phyloP scores from a whole-genome alignment of 2,113 vertebrate genomes.

The Cnemophilus loriae region DNA sequence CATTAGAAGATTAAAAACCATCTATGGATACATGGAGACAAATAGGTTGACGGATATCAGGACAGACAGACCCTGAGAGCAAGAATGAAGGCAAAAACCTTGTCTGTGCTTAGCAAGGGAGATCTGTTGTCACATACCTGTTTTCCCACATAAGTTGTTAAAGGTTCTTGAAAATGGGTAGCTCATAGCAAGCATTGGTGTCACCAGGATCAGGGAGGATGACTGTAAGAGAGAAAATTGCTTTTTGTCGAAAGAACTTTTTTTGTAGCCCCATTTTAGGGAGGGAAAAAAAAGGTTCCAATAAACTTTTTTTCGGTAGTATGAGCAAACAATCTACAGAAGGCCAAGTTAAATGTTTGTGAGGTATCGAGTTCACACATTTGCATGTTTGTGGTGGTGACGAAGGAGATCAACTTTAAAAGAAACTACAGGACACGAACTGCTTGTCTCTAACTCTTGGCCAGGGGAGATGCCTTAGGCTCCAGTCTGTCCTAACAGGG shows the following conservation, averaged over 20 bases:
- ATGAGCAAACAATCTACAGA: not conserved
- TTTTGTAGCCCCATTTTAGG: not conserved
- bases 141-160: slow-evolving; percentile 76
- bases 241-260: not conserved
- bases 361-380: not conserved
- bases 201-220: slow-evolving; percentile 63
- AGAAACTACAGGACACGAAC: not conserved
- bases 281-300: not conserved
- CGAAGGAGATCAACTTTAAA: not conserved
- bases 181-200: slow-evolving; percentile 75
- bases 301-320: not conserved
- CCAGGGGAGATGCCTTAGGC: not conserved
- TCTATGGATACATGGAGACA: not conserved
- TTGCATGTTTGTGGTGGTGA: not conserved
- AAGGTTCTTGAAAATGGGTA: slow-evolving; percentile 74
- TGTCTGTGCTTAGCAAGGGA: not conserved
- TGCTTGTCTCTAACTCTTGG: not conserved
- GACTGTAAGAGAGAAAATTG: slow-evolving; percentile 62
- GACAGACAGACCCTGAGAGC: not conserved
- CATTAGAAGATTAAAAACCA: not conserved
- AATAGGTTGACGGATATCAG: not conserved
- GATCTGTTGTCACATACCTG: slow-evolving; percentile 61
- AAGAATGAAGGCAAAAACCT: not conserved
- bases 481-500: not conserved
- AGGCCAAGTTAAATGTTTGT: not conserved